These are phyloP conservation scores for Phyllotreta striolata DNA, from an alignment of 2,888 invertebrate genomes.

Conservation along the genomic window DNA sequence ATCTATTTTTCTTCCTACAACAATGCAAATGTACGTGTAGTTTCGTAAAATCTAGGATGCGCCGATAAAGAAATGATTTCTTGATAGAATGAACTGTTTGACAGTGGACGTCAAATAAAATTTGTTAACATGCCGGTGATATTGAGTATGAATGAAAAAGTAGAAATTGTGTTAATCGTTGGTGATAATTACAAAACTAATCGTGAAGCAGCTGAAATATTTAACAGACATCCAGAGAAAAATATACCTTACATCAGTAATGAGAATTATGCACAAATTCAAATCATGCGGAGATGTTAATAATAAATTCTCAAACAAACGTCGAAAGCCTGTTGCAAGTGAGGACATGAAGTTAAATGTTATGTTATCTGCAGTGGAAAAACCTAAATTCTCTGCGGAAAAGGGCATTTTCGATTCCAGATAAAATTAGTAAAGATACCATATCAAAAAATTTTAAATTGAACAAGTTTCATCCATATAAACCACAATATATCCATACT, in stretches of 20 bases:
- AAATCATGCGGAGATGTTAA: constrained; percentile 18
- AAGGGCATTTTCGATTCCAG: constrained; percentile 14
- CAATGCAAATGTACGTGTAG: no score
- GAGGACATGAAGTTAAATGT: constrained; percentile 20
- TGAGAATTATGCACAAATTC: constrained; percentile 26
- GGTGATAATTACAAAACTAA: constrained; percentile 30
- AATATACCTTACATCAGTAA: constrained; percentile 28
- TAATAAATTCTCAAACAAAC: constrained; percentile 26
- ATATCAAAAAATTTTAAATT: constrained; percentile 9
- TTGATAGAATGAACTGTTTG: no score
- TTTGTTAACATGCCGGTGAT: no score
- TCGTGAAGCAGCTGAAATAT: constrained; percentile 29
- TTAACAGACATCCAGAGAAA: no score
- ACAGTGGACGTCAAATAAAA: no score
- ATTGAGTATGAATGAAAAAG: constrained; percentile 17
- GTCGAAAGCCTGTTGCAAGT: constrained; percentile 21
- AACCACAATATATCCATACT: background rate
- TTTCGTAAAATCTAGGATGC: no score
- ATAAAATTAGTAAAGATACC: constrained; percentile 25
- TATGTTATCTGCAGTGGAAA: constrained; percentile 18
- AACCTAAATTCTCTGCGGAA: constrained; percentile 26
- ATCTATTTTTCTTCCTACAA: no score
- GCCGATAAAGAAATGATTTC: no score
- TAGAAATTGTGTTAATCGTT: constrained; percentile 25
- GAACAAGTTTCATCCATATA: background rate